Percentiles rank a stretch among this genome's conserved stretches.
Evolutionary conservation across 2,888 invertebrate species (phyloP).

Genomic region (Orthosia cruda): DNA sequence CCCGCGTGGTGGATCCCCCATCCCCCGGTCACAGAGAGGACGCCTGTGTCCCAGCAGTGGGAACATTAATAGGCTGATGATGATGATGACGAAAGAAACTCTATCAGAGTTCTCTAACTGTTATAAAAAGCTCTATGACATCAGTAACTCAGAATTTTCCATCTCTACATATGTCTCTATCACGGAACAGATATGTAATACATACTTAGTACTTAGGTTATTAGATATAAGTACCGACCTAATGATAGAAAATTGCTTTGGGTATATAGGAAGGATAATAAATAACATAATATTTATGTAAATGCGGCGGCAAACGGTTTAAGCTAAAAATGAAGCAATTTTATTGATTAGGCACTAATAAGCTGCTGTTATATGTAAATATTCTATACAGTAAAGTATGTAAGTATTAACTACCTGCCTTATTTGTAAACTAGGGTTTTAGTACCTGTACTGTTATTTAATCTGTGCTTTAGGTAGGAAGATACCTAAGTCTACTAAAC

Average conservation of each 20-base stretch:
- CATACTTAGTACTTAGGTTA: no score
- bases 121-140: no score
- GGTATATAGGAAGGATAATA: neutral
- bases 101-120: no score
- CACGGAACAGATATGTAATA: no score
- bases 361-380: neutral
- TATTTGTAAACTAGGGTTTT: neutral
- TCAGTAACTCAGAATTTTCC: no score
- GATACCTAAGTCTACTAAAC: neutral
- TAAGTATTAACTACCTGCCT: neutral
- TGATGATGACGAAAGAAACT: no score
- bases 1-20: no score
- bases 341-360: slow-evolving; percentile 3
- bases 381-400: neutral
- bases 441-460: neutral
- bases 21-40: no score
- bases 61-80: no score
- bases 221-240: no score
- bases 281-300: neutral
- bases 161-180: neutral
- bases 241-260: slow-evolving; percentile 9
- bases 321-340: slow-evolving; percentile 30
- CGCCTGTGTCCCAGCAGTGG: no score
- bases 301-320: slow-evolving; percentile 15
- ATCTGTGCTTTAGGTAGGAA: no score